Conservation (phyloP, 2,888 invertebrate species). For the Clitarchus hookeri region DNA sequence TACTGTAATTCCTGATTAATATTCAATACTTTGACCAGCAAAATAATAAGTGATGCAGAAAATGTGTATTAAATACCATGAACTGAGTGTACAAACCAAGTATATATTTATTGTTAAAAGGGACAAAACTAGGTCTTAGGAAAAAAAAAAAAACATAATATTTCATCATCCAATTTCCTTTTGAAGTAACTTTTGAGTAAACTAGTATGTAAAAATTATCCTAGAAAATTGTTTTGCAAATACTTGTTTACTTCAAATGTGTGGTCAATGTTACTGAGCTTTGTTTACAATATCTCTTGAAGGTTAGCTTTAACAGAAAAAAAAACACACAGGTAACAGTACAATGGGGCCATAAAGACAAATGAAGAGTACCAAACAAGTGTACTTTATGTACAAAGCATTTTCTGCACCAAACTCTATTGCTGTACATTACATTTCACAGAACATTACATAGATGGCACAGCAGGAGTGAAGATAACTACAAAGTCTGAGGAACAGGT, state of each 20-base stretch:
- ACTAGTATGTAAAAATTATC: neutral
- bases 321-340: neutral
- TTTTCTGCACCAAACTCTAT: neutral
- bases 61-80: too few species aligned
- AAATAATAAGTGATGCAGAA: too few species aligned
- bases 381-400: neutral
- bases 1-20: too few species aligned
- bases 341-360: neutral
- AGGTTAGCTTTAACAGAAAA: too few species aligned
- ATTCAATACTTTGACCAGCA: too few species aligned
- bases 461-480: neutral
- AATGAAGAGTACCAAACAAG: neutral
- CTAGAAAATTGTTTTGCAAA: neutral
- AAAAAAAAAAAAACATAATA: neutral
- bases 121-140: neutral
- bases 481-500: neutral
- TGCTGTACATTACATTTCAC: neutral
- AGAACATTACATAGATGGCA: neutral
- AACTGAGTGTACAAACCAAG: neutral
- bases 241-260: neutral
- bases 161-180: neutral
- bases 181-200: neutral
- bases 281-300: neutral
- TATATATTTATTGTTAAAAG: neutral
- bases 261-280: neutral